phyloP scores from a whole-genome alignment of 2,113 vertebrate species.

The Laticauda laticaudata region DNA sequence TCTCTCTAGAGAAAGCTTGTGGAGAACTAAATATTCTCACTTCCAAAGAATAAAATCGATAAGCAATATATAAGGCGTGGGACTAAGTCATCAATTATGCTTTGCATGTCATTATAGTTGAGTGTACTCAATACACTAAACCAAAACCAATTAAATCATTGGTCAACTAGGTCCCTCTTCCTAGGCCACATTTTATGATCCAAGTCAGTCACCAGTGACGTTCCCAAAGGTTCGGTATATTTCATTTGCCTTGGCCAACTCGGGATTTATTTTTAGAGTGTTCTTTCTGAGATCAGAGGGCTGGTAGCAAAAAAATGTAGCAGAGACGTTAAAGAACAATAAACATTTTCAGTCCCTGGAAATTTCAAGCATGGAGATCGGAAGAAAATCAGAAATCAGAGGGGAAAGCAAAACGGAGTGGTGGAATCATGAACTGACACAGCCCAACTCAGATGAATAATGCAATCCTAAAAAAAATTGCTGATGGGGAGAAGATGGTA shows the following conservation, averaged over 20 bases:
- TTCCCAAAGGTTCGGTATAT: not conserved
- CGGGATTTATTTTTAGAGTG: not conserved
- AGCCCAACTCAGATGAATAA: not conserved
- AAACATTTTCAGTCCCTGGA: not conserved
- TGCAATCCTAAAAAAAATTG: constrained; percentile 9
- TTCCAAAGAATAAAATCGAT: not conserved
- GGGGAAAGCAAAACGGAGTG: not conserved
- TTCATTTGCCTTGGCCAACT: not conserved
- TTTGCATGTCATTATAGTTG: not conserved
- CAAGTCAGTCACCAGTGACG: not conserved
- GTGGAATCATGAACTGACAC: not conserved
- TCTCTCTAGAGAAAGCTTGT: not conserved
- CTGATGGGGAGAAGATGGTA: not conserved
- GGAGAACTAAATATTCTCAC: not conserved
- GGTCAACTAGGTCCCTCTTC: not conserved
- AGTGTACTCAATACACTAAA: not conserved
- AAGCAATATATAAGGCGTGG: no score
- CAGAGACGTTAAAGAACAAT: not conserved
- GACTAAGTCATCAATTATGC: not conserved
- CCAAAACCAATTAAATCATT: not conserved
- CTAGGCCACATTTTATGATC: not conserved
- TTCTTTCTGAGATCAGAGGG: not conserved
- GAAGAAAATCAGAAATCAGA: not conserved
- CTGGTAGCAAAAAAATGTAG: not conserved
- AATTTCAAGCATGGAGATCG: not conserved